Base-by-base conservation (phyloP, 2,113 vertebrate species). In the Tetraodon nigroviridis region DNA sequence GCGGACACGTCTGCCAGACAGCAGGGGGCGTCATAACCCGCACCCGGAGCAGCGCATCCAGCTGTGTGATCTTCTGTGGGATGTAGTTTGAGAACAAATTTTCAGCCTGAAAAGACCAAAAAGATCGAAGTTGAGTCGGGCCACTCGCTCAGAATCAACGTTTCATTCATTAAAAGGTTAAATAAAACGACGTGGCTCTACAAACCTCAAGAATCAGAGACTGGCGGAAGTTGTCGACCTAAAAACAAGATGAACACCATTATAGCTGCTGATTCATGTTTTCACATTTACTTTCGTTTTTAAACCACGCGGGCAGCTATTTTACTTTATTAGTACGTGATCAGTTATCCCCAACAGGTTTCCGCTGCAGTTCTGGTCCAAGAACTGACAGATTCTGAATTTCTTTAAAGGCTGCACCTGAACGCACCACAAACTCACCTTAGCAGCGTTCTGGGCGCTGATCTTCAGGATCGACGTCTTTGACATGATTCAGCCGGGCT, bases 141-240 rank as follows among this genome's bases (percentile, higher is more conserved):
- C 18, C 16, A 29, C 13, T 24, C 24, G 3, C 42, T 32, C 14
- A 14, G 22, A 60, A 13, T 20, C 5, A 55, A 54, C 2, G 10
- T 51, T 7, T 0, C 2, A 4, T 13, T 58, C 3, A 8, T 0
- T 2, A 52, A 62, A 22, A 46, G 46, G 15, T 4, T 5, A 19
- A 2, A 16, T 21, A 3, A 48, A n/a, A 16, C n/a, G 3, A 1
- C 14, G 37, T 1, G 6, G 15, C 16, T 42, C 0, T 3, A 58
- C 82, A 45, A 76, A 94, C 93, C 93, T 94, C 88, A 11, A 79
- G 75, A 56, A 87, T 87, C 47, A 95, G 88, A 8, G 84, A 79
- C 67, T 89, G 83, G 48, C 85, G 87, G 86, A 89, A 94, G 82
- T 70, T 84, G n/a, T 92, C 89, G 74, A 94, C 90, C 93, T 95